These are phyloP conservation scores for Acrocephalus kingi DNA, from an alignment of 2,113 vertebrate genomes.

Conservation along the genomic window DNA sequence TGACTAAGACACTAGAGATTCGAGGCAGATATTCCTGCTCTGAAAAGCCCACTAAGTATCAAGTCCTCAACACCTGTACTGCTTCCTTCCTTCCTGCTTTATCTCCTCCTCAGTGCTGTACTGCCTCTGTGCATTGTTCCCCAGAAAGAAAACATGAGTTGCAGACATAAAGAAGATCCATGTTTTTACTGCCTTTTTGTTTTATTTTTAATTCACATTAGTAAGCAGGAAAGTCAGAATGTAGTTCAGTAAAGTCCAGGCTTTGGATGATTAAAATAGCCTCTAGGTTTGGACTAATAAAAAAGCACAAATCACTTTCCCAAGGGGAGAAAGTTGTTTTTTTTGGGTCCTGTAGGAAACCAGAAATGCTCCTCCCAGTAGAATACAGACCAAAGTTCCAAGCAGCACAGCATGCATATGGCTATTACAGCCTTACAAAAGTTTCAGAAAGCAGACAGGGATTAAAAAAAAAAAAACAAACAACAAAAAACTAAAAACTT, in stretches of 20 bases:
- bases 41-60: background rate
- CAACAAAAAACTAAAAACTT: background rate
- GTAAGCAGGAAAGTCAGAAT: background rate
- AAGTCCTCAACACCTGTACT: background rate
- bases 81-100: background rate
- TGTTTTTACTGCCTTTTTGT: background rate
- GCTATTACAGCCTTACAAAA: background rate
- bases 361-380: background rate
- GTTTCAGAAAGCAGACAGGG: background rate
- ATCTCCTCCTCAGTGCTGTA: background rate
- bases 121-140: background rate
- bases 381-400: background rate
- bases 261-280: background rate
- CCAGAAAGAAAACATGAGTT: background rate
- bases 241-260: background rate
- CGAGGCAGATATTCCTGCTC: background rate
- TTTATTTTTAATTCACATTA: background rate
- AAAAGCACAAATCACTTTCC: background rate
- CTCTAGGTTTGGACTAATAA: background rate
- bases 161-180: background rate
- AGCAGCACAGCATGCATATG: background rate
- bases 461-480: background rate
- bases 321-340: background rate
- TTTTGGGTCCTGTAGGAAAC: background rate
- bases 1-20: background rate